These are phyloP conservation scores for Micrasema minimum DNA, from an alignment of 1,140 invertebrate species.

Conservation along the genomic window DNA sequence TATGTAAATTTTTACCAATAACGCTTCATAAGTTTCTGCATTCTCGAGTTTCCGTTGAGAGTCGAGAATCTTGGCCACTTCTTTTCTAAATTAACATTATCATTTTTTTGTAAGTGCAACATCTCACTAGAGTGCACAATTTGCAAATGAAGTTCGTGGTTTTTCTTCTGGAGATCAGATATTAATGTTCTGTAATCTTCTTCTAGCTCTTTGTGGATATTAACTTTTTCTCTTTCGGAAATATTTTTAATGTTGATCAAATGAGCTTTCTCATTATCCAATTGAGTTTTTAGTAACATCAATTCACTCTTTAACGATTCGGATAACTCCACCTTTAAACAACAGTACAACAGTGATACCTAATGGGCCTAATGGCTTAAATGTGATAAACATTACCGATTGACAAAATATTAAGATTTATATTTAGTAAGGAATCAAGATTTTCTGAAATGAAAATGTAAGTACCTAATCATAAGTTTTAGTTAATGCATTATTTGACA, in stretches of 20 bases:
- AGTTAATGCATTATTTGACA: neutral
- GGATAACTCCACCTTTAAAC: slow-evolving; percentile 58
- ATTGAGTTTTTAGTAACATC: slow-evolving; percentile 64
- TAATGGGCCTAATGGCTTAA: too few relatives aligned
- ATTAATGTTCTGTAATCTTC: slow-evolving; percentile 65
- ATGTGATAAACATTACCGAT: too few relatives aligned
- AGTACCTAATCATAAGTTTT: too few relatives aligned
- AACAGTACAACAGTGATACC: neutral
- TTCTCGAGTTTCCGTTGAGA: slow-evolving; percentile 36
- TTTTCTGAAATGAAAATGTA: too few relatives aligned
- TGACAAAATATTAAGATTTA: too few relatives aligned
- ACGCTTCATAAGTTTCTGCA: slow-evolving; percentile 43
- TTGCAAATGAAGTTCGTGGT: slow-evolving; percentile 66
- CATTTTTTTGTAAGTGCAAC: slow-evolving; percentile 57
- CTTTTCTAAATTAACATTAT: slow-evolving; percentile 47
- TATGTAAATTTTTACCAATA: slow-evolving; percentile 46
- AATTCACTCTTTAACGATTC: slow-evolving; percentile 65
- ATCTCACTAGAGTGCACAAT: slow-evolving; percentile 61
- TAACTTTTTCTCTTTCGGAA: slow-evolving; percentile 61
- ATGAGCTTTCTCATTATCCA: slow-evolving; percentile 64
- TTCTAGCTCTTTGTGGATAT: slow-evolving; percentile 67
- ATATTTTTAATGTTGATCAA: slow-evolving; percentile 61
- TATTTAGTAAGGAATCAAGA: too few relatives aligned
- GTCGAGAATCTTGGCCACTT: slow-evolving; percentile 21
- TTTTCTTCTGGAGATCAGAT: slow-evolving; percentile 65